phyloP scores from a whole-genome alignment of 1,140 invertebrate genomes.

The Antheraea mylitta region DNA sequence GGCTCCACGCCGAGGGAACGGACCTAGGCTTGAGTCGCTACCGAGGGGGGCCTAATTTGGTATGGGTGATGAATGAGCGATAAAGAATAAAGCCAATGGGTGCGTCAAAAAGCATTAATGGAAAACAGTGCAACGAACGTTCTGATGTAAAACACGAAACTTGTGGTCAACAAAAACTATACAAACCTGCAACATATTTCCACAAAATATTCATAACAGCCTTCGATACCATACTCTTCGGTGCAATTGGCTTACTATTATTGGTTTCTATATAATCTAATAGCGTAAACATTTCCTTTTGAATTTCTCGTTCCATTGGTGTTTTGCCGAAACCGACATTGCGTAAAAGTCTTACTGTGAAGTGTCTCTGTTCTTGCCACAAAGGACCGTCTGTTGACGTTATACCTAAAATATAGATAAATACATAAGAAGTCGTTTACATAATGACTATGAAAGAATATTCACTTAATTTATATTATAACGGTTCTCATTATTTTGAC shows the following conservation, averaged over 20 bases:
- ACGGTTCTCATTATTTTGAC: too few relatives aligned
- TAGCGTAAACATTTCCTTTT: slow-evolving; percentile 80
- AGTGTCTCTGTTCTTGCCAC: slow-evolving; percentile 88
- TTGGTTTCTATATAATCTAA: slow-evolving; percentile 69
- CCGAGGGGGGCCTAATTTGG: too few relatives aligned
- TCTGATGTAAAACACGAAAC: too few relatives aligned
- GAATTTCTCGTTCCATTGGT: slow-evolving; percentile 85
- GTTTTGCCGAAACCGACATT: slow-evolving; percentile 87
- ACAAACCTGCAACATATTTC: slow-evolving; percentile 84
- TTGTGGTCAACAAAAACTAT: background rate
- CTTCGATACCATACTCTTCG: slow-evolving; percentile 75
- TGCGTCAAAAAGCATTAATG: too few relatives aligned
- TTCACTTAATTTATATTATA: too few relatives aligned
- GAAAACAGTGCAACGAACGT: too few relatives aligned
- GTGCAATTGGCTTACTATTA: slow-evolving; percentile 53
- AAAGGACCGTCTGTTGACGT: slow-evolving; percentile 87
- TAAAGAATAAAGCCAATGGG: too few relatives aligned
- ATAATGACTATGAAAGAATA: background rate
- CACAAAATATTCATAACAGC: slow-evolving; percentile 88
- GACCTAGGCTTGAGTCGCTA: too few relatives aligned
- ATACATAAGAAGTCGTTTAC: background rate
- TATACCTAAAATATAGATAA: slow-evolving; percentile 76
- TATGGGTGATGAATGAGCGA: too few relatives aligned
- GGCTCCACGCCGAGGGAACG: too few relatives aligned
- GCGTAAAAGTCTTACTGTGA: slow-evolving; percentile 85